These are phyloP conservation scores for mouse (Mus musculus) DNA, from an alignment of 2,113 vertebrate species.

Conservation along the genomic window GRCm39 chr13:74234001-74234500, in stretches of 20 bases:
- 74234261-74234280: neutral
- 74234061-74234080: slow-evolving; percentile 9
- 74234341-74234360: neutral
- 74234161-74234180: neutral
- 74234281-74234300: neutral
- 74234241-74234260: neutral
- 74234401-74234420: neutral
- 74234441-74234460: accelerated
- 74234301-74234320: neutral
- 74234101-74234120: neutral
- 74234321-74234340: neutral
- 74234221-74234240: neutral
- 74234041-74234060: slow-evolving; percentile 27
- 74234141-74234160: slow-evolving; percentile 43
- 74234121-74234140: neutral
- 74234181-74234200: slow-evolving; percentile 64
- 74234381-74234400: neutral
- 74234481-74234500: neutral
- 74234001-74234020: accelerated
- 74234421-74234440: neutral
- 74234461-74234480: neutral
- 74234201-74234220: neutral
- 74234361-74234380: neutral
- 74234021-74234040: neutral
- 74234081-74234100: slow-evolving; percentile 42